These are phyloP conservation scores for Amphimedon queenslandica DNA, from an alignment of 37 sponge, comb jelly and placozoan species.

Conservation along the genomic window DNA sequence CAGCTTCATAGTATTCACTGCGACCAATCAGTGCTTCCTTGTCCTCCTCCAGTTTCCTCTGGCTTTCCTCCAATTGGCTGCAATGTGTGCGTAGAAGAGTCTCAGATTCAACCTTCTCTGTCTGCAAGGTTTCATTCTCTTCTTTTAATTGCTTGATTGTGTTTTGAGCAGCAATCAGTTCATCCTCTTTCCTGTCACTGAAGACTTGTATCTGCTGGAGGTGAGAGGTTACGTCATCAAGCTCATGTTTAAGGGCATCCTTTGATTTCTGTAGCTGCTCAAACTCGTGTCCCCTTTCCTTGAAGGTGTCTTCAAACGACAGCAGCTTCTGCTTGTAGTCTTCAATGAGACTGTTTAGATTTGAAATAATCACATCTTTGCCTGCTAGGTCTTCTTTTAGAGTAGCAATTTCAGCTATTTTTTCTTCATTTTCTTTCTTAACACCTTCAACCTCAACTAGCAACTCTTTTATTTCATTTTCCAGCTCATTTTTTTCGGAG, in stretches of 20 bases:
- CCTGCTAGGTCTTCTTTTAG: not conserved
- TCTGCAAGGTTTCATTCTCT: not conserved
- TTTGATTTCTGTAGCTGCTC: not conserved
- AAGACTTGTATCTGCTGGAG: not conserved
- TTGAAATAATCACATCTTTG: conserved; percentile 2
- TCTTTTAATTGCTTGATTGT: not conserved
- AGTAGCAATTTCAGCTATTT: no score
- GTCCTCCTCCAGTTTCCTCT: not conserved
- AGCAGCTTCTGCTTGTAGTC: no score
- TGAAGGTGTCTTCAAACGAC: not conserved
- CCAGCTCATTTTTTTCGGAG: not conserved
- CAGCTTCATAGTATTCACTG: conserved; percentile 6
- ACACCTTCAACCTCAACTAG: conserved; percentile 6
- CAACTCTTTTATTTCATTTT: not conserved
- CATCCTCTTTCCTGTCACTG: not conserved
- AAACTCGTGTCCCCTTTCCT: not conserved
- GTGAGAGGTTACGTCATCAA: not conserved
- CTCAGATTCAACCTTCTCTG: not conserved
- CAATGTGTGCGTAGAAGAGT: not conserved
- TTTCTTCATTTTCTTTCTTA: no score
- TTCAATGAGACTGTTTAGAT: no score
- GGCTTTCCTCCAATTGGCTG: not conserved
- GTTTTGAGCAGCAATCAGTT: not conserved
- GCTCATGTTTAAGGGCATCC: not conserved
- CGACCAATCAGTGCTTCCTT: not conserved